phyloP scores from a whole-genome alignment of 2,113 vertebrate genomes.

The Triplophysa tibetana region DNA sequence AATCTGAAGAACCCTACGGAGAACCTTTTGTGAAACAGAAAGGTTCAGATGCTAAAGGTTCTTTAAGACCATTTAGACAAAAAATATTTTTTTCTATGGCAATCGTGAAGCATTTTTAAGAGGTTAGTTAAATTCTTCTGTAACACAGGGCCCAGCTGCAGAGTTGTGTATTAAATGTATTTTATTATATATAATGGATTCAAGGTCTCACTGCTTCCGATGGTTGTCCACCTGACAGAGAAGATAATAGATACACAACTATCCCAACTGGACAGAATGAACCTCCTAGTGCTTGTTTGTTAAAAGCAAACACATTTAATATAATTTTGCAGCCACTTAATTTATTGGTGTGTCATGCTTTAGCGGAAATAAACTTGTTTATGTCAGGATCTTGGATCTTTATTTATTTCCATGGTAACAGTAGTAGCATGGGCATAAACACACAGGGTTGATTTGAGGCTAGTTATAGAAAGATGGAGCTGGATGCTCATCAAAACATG shows the following conservation, averaged over 20 bases:
- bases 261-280: not conserved
- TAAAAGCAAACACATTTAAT: conserved; percentile 1
- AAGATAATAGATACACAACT: conserved; percentile 8
- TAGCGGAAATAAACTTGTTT: conserved; percentile 16
- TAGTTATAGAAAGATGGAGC: conserved; percentile 4
- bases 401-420: conserved; percentile 9
- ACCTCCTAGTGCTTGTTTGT: not conserved
- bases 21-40: no score
- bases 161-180: not conserved
- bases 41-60: no score
- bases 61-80: no score
- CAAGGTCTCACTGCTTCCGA: not conserved
- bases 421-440: not conserved
- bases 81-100: no score
- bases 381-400: conserved; percentile 22
- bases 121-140: not conserved
- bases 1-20: no score
- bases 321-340: not conserved
- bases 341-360: conserved; percentile 1
- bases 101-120: no score
- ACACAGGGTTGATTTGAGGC: conserved; percentile 4
- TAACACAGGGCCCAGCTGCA: not conserved
- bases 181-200: not conserved
- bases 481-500: conserved; percentile 12
- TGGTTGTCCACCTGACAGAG: not conserved